Percentiles rank a stretch among this genome's conserved stretches.
phyloP scores from a whole-genome alignment of 2,797 vertebrate species.

The Capromys pilorides region DNA sequence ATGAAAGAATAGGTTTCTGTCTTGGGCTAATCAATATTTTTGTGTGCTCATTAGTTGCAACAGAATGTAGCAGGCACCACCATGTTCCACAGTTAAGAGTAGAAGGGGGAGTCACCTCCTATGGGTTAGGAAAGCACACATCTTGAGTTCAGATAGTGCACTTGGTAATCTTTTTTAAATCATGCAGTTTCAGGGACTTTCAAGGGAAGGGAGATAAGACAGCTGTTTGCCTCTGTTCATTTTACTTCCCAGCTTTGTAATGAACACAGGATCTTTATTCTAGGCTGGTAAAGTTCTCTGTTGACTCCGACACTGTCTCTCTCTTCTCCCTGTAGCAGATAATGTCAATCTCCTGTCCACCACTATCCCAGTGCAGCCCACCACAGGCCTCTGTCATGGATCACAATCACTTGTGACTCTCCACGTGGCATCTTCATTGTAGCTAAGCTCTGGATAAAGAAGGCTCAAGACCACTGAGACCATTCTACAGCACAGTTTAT shows the following conservation, averaged over 20 bases:
- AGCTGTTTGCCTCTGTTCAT: neutral
- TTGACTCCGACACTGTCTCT: neutral
- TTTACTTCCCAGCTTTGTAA: neutral
- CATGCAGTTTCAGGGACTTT: neutral
- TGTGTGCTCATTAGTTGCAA: neutral
- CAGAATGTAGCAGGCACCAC: neutral
- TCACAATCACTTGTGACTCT: neutral
- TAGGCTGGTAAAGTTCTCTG: neutral
- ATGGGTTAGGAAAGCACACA: neutral
- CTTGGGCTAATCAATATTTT: neutral
- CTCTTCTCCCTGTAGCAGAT: neutral
- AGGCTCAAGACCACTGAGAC: neutral
- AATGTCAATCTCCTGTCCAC: neutral
- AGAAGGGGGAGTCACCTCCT: neutral
- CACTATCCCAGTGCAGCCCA: neutral
- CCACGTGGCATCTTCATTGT: accelerated
- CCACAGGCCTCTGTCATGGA: neutral
- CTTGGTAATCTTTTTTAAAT: neutral
- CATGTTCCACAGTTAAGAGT: neutral
- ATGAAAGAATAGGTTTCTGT: neutral
- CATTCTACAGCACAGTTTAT: accelerated
- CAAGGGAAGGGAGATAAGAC: neutral
- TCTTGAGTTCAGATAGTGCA: neutral
- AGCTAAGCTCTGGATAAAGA: neutral
- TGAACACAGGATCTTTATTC: neutral